Base-by-base conservation (phyloP, 1,140 invertebrate species). In the Saxidomus purpurata region DNA sequence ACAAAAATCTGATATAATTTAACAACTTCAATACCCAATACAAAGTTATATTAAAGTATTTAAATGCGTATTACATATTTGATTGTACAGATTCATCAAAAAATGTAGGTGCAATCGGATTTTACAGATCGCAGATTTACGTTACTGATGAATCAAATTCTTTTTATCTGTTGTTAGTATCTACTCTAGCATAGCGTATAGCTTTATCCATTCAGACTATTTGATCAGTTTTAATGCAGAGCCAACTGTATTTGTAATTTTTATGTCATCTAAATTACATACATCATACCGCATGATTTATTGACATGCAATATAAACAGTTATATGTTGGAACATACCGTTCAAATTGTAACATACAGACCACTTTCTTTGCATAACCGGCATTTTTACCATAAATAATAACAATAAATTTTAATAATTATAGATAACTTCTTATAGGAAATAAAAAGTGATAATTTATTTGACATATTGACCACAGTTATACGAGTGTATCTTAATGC, bases 151-250 rank as follows among this genome's bases (percentile, higher is more conserved):
- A 71, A 71, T 71, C 67, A 71, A 71, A 71, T 71, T 71, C 67
- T 40, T 79, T 79, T 55, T 34, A 79, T 52, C 22, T 1, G 11
- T 79, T 79, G 76, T 79, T 52, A 36, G 22, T 40, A 79, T 13
- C 47, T 79, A 79, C 76, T 79, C 76, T 28, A 79, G 76, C 76
- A 79, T 59, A 47, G 55, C 76, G 36, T 74, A 40, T 11, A 36
- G 25, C 74, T 28, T 8, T 31, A 43, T 28, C 61, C 61, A 36
- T 67, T 31, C 25, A 31, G 34, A 71, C 1, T 15, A 38, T 71
- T 71, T 71, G 67, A 71, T 71, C 67, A 71, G 36, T 4, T 28
- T 71, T 38, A 71, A 71, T 71, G 15, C 4, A 22, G 19, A 22
- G 11, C 67, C 15, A 71, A 2, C 67, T 34, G 36, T 36, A 38